These are phyloP conservation scores for Entomyzon cyanotis DNA, from an alignment of 2,113 vertebrate genomes.

Conservation along the genomic window DNA sequence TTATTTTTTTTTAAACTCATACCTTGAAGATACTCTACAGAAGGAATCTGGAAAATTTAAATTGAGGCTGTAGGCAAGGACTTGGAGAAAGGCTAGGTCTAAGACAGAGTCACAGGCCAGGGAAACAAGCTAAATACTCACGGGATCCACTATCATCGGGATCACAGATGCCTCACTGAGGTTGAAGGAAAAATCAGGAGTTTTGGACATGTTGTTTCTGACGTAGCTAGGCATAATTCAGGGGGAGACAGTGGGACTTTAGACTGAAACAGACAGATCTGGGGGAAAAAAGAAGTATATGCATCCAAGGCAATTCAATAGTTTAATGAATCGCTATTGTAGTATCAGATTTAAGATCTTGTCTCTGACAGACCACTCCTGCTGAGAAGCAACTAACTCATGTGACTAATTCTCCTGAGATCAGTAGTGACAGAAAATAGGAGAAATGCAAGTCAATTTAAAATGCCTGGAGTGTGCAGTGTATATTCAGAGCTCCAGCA, in stretches of 20 bases:
- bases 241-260: neutral
- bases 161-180: neutral
- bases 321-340: neutral
- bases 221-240: neutral
- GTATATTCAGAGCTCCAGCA: neutral
- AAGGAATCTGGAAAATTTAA: neutral
- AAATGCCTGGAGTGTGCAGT: neutral
- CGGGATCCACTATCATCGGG: neutral
- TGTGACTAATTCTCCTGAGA: neutral
- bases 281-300: neutral
- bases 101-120: neutral
- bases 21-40: neutral
- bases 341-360: neutral
- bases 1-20: neutral
- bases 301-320: neutral
- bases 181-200: neutral
- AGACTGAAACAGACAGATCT: neutral
- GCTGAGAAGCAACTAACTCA: neutral
- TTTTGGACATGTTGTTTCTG: neutral
- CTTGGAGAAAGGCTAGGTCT: neutral
- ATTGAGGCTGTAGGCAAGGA: neutral
- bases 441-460: neutral
- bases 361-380: neutral
- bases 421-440: neutral
- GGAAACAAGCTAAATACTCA: neutral